A percentile compares a stretch with the other conserved stretches of the same genome.
Conservation (phyloP, 2,888 invertebrate genomes). For the Polyommatus iphigenia region DNA sequence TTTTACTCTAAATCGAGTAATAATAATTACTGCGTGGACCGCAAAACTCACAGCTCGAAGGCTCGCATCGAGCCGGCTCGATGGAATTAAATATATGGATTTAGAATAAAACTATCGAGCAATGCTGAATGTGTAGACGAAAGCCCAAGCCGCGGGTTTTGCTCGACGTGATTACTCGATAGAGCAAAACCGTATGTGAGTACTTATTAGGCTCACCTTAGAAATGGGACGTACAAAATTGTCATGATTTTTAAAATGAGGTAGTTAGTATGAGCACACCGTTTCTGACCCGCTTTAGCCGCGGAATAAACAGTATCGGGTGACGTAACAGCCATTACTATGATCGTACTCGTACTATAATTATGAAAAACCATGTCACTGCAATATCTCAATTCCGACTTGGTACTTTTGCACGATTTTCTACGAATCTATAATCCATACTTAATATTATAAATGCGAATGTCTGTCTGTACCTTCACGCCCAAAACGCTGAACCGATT, state of each 20-base stretch:
- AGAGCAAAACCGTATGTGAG: too few species aligned
- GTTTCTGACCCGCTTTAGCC: conserved; percentile 14
- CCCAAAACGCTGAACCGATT: neutral
- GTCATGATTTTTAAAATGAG: neutral
- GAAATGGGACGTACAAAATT: neutral
- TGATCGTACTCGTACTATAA: conserved; percentile 14
- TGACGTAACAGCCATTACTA: conserved; percentile 12
- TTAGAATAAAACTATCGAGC: too few species aligned
- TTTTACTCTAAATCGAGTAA: too few species aligned
- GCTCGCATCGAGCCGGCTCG: too few species aligned
- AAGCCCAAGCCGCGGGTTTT: too few species aligned
- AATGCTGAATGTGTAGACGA: too few species aligned
- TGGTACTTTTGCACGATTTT: conserved; percentile 31
- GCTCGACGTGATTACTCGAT: too few species aligned
- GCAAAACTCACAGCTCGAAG: too few species aligned
- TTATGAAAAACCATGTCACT: conserved; percentile 30
- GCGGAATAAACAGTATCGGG: conserved; percentile 17
- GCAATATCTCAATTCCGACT: conserved; percentile 32
- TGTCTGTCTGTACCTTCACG: too few species aligned
- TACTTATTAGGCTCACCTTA: neutral
- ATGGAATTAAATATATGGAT: too few species aligned
- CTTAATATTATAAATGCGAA: too few species aligned
- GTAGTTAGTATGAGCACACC: conserved; percentile 25
- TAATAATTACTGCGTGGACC: too few species aligned
- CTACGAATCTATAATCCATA: neutral